Percentiles rank a stretch among this genome's conserved stretches.
phyloP scores from a whole-genome alignment of 2,113 vertebrate species.

The Archocentrus centrarchus region DNA sequence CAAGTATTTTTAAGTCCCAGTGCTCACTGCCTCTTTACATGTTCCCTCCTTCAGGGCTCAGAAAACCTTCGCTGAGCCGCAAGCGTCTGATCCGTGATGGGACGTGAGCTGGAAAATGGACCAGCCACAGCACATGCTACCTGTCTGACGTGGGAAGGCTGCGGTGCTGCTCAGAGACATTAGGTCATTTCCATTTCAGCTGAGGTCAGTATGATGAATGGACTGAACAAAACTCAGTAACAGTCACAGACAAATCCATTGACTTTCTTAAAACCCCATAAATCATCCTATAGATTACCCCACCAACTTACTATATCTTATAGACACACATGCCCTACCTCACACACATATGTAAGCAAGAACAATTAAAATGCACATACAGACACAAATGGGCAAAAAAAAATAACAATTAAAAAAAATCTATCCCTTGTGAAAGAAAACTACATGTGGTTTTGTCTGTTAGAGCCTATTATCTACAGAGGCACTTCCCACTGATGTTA shows the following conservation, averaged over 20 bases:
- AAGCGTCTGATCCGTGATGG: slow-evolving; percentile 24
- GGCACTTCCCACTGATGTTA: too few species aligned
- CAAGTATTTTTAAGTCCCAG: slow-evolving; percentile 68
- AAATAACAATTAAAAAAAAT: neutral
- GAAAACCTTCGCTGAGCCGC: slow-evolving; percentile 42
- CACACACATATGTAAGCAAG: neutral
- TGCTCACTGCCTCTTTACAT: slow-evolving; percentile 50
- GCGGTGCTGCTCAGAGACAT: slow-evolving; percentile 12
- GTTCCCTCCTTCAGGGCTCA: slow-evolving; percentile 53
- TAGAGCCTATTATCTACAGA: too few species aligned
- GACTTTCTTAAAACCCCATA: slow-evolving; percentile 59
- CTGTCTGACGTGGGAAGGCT: slow-evolving; percentile 2
- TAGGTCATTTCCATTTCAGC: slow-evolving; percentile 59
- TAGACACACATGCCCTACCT: neutral
- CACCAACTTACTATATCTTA: slow-evolving; percentile 8
- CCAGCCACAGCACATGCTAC: slow-evolving; percentile 35
- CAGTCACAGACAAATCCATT: slow-evolving; percentile 48
- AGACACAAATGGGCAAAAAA: neutral
- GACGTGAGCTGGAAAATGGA: slow-evolving; percentile 36
- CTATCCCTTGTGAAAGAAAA: neutral
- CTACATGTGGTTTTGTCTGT: neutral
- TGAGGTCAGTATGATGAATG: slow-evolving; percentile 65
- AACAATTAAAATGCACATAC: neutral
- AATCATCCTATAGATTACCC: slow-evolving; percentile 54
- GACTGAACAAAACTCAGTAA: slow-evolving; percentile 47